Base-by-base conservation (phyloP, 2,113 vertebrate genomes). In the Typhlomys cinereus region DNA sequence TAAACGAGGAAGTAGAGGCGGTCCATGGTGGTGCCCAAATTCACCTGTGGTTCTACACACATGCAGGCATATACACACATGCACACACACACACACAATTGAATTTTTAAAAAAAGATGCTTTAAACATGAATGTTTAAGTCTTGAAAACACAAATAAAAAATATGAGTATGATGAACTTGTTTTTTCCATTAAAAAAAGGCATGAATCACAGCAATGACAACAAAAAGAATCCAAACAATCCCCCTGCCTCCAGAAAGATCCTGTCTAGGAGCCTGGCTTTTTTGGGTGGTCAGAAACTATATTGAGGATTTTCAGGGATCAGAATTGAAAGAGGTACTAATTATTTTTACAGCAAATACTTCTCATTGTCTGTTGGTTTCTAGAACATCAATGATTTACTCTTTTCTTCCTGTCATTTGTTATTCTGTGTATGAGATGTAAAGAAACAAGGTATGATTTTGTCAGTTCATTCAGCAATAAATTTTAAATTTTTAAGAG, bases 101-200 rank as follows among this genome's bases (percentile, higher is more conserved):
- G n/a, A n/a, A n/a, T n/a, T n/a, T n/a, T n/a, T n/a, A n/a, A n/a
- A n/a, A n/a, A n/a, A n/a, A n/a, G n/a, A n/a, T n/a, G n/a, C n/a
- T n/a, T n/a, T n/a, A n/a, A n/a, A n/a, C n/a, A n/a, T 97, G 99
- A 98, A 98, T 96, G 97, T 97, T 98, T 98, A 98, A 98, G 98
- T 98, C 98, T 98, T 97, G 97, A 98, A 99, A 98, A 98, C 99
- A 99, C 98, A 99, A 99, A 99, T 99, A 98, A 99, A 99, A 99
- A 99, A 99, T 99, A 99, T 99, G 99, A 99, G 99, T 99, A 99
- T 98, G 99, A 99, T 98, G 98, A 99, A 99, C 98, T 98, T 98
- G 97, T 98, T 98, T 97, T 98, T 97, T 97, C 96, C 96, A 70
- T 98, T 84, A 98, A 98, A 99, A 97, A 98, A 99, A 99, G 98